A percentile compares a stretch with the other conserved stretches of the same genome.
These are phyloP conservation scores for Lepus oiostolus DNA, from an alignment of 2,797 vertebrate genomes.

Conservation along the genomic window DNA sequence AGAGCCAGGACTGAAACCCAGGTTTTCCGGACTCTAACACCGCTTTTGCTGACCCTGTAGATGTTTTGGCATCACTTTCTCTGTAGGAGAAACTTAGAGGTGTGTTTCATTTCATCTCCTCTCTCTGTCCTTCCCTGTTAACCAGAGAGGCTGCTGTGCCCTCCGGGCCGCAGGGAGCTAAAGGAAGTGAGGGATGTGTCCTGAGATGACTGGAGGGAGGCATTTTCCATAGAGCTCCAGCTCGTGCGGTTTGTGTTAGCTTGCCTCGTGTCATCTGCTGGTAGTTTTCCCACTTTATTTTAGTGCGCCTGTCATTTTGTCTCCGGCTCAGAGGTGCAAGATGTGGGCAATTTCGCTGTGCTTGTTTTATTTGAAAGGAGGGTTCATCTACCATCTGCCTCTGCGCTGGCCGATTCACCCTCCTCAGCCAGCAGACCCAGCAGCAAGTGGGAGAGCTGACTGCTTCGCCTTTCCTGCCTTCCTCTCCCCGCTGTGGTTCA, in stretches of 20 bases:
- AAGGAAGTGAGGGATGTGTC: conserved; percentile 67
- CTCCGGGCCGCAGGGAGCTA: not conserved
- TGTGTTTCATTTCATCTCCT: not conserved
- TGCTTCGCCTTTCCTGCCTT: conserved; percentile 10
- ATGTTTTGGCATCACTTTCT: not conserved
- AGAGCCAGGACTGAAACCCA: conserved; percentile 48
- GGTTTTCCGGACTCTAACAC: not conserved
- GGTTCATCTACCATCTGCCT: not conserved
- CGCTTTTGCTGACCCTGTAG: not conserved
- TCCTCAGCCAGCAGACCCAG: not conserved
- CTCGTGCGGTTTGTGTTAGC: conserved; percentile 55
- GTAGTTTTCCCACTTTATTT: conserved; percentile 78
- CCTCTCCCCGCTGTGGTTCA: not conserved
- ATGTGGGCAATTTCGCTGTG: conserved; percentile 68
- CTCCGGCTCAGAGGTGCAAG: conserved; percentile 67
- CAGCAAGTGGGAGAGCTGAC: not conserved
- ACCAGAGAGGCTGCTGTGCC: not conserved
- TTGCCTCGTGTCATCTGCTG: conserved; percentile 74
- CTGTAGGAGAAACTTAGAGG: conserved; percentile 45
- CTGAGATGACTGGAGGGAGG: conserved; percentile 71
- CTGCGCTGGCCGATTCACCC: not conserved
- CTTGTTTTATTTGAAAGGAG: conserved; percentile 62
- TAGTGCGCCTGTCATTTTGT: conserved; percentile 76
- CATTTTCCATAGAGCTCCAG: conserved; percentile 72
- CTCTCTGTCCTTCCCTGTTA: conserved; percentile 63